A percentile compares a stretch with the other conserved stretches of the same genome.
phyloP scores from a whole-genome alignment of 2,797 vertebrate genomes.

The Gadopsis marmoratus region DNA sequence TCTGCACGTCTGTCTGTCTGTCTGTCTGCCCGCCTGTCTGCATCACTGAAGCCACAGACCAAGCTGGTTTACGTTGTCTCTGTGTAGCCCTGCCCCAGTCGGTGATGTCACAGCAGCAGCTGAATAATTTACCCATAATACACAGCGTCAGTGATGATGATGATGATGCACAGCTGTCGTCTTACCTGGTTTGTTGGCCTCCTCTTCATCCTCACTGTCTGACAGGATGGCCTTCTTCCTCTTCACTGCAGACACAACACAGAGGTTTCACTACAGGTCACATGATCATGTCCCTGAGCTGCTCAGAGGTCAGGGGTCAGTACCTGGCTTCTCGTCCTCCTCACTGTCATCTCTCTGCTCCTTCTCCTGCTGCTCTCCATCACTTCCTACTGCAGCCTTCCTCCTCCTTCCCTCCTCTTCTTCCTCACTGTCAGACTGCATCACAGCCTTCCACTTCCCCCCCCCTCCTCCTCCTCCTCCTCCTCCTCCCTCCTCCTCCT shows the following conservation, averaged over 20 bases:
- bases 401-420: constrained; percentile 68
- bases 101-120: background rate
- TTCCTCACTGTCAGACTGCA: constrained; percentile 87
- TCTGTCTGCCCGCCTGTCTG: too few relatives aligned
- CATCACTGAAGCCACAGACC: too few relatives aligned
- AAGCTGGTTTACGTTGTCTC: too few relatives aligned
- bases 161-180: too few relatives aligned
- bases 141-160: too few relatives aligned
- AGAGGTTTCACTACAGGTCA: too few relatives aligned
- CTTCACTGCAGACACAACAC: constrained; percentile 80
- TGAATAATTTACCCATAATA: too few relatives aligned
- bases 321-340: constrained; percentile 84
- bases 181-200: constrained; percentile 74
- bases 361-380: constrained; percentile 78
- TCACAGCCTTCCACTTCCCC: constrained; percentile 86
- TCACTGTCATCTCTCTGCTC: constrained; percentile 82
- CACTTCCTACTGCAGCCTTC: constrained; percentile 80
- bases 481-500: constrained; percentile 63
- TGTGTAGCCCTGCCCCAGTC: too few relatives aligned
- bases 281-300: background rate
- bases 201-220: constrained; percentile 92
- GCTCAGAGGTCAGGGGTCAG: background rate
- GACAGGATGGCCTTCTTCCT: constrained; percentile 93
- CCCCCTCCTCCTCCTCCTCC: constrained; percentile 84
- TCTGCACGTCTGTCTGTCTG: too few relatives aligned